phyloP scores from a whole-genome alignment of 1,140 invertebrate genomes.

The Stegodyphus mimosarum region DNA sequence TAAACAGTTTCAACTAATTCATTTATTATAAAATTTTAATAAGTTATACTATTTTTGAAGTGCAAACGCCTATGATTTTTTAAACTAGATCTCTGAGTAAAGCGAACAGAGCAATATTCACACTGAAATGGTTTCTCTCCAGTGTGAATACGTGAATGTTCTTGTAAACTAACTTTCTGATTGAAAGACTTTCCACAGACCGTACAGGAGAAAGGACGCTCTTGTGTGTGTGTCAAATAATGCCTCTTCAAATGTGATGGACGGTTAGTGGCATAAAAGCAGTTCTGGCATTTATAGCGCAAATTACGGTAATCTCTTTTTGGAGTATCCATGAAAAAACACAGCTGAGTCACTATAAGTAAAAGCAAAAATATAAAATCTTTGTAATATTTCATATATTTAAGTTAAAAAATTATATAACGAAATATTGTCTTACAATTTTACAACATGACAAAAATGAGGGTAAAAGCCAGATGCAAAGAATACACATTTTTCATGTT shows the following conservation, averaged over 20 bases:
- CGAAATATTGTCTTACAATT: too few species aligned
- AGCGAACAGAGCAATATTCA: constrained; percentile 36
- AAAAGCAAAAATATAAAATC: neutral
- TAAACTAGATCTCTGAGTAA: constrained; percentile 45
- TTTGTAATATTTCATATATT: too few species aligned
- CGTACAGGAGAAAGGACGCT: constrained; percentile 50
- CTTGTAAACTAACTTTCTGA: constrained; percentile 56
- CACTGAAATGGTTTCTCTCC: constrained; percentile 54
- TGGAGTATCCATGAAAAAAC: constrained; percentile 35
- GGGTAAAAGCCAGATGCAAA: too few species aligned
- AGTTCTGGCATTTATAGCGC: constrained; percentile 49
- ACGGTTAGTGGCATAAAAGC: constrained; percentile 52
- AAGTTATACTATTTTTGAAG: neutral
- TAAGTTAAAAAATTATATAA: too few species aligned
- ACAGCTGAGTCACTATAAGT: constrained; percentile 30
- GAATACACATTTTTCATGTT: too few species aligned
- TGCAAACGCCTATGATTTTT: constrained; percentile 46
- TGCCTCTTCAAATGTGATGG: constrained; percentile 52
- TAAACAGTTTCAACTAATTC: too few species aligned
- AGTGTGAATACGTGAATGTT: constrained; percentile 53
- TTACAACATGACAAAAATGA: too few species aligned
- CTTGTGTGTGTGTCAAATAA: constrained; percentile 52
- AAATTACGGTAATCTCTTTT: constrained; percentile 42
- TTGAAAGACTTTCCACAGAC: constrained; percentile 56
- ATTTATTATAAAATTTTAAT: too few species aligned